Evolutionary conservation across 2,113 vertebrate genomes (phyloP), one percentile per base, ranked within the genome.

Genomic region (Toxotes jaculatrix): DNA sequence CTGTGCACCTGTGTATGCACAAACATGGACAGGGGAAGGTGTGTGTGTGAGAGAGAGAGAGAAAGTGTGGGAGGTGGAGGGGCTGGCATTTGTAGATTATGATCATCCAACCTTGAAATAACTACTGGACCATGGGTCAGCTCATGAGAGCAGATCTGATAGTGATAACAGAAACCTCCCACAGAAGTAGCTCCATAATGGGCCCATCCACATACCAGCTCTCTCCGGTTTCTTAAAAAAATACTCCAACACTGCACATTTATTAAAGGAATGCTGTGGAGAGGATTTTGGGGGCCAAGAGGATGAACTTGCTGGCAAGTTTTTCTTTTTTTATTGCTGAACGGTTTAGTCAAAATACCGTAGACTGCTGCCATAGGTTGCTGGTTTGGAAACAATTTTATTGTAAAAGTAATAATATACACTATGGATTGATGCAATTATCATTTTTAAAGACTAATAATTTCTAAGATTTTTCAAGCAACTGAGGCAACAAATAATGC

Each of bases 241-340:
- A 83, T 77, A 87, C 80, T 72, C 78, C 21, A 59, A 72, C 63
- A 19, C 65, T 74, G 82, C 85, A 90, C 72, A 91, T 93, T 92
- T 94, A 93, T 92, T 87, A 92, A 83, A 94, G 90, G 93, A 95
- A 95, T 93, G 93, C 69, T 89, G 87, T 83, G 83, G 84, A 92
- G 81, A 83, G 79, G 66, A 64, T 42, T 53, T 74, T 74, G 49
- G 64, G 67, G 69, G 70, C 51, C 55, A 36, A 77, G 71, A 88
- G 77, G 71, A 83, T 86, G 75, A 86, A 91, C 68, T 83, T 45
- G 17, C 77, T 88, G 78, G 80, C 45, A 84, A 79, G 72, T 85
- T 86, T 81, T 88, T 88, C 67, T 63, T 84, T 38, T 79, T 79
- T 40, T 62, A 19, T 72, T 72, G 51, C 56, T 31, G 31, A 63